Conservation (phyloP, 2,113 vertebrate genomes). For the Rhinoptilus africanus region DNA sequence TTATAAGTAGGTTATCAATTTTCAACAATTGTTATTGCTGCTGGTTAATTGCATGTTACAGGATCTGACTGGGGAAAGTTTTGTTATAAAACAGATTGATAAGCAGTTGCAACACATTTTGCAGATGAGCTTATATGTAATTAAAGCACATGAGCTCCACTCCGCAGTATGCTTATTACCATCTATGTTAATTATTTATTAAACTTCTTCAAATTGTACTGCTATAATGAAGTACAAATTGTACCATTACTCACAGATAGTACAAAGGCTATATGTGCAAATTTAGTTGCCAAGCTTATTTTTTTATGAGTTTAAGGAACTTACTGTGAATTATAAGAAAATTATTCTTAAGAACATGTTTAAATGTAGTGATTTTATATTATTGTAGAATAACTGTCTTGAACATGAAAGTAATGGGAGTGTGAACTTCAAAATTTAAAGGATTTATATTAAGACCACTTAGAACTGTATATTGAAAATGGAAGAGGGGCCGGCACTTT, state of each 20-base stretch:
- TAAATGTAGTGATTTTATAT: not conserved
- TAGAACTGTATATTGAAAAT: not conserved
- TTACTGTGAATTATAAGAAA: not conserved
- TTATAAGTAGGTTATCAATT: not conserved
- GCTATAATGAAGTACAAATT: constrained; percentile 12
- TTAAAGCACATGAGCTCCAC: not conserved
- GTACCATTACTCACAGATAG: not conserved
- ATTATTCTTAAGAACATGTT: not conserved
- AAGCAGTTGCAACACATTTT: not conserved
- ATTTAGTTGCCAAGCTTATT: not conserved
- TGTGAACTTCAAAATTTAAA: not conserved
- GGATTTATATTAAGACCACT: not conserved
- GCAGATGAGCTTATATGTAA: constrained; percentile 22
- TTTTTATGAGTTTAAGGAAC: not conserved
- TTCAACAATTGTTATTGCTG: not conserved
- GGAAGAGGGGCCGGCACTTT: not conserved
- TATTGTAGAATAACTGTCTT: not conserved
- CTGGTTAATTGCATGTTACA: not conserved
- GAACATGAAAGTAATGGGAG: not conserved
- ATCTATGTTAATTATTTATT: constrained; percentile 48
- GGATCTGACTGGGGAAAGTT: not conserved
- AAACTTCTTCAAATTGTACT: not conserved
- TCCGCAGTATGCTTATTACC: not conserved
- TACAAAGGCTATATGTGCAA: not conserved
- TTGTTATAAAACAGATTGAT: constrained; percentile 22